phyloP scores from a whole-genome alignment of 2,888 invertebrate species.

The Lasioglossum vierecki region DNA sequence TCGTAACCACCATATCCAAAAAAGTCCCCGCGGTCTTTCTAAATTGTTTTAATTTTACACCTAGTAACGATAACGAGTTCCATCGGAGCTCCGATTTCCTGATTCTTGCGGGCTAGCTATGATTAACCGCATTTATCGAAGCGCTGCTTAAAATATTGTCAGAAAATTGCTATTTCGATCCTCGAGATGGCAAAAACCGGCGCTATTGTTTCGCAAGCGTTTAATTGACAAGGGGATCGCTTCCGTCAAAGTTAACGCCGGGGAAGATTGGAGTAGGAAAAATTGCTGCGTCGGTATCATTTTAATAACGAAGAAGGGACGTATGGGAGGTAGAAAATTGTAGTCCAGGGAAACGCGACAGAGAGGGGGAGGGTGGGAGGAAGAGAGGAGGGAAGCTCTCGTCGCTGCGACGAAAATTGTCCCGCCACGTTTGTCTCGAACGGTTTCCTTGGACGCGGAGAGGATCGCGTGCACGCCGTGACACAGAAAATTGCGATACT shows the following conservation, averaged over 20 bases:
- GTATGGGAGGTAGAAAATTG: not conserved
- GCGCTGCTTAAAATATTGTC: not conserved
- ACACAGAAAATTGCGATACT: conserved; percentile 20
- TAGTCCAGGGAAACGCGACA: not conserved
- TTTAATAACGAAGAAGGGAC: conserved; percentile 3
- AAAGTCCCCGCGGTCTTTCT: not conserved
- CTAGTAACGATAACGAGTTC: not conserved
- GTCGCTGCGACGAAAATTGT: conserved; percentile 1
- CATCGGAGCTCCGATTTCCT: not conserved
- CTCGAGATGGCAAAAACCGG: not conserved
- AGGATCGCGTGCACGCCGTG: conserved; percentile 17
- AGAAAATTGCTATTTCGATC: not conserved
- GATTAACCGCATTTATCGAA: not conserved
- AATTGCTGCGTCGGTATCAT: conserved; percentile 11
- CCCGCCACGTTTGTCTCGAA: not conserved
- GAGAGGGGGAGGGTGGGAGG: too few relatives aligned
- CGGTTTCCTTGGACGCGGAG: conserved; percentile 10
- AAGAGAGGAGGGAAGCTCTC: not conserved
- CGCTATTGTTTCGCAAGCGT: not conserved
- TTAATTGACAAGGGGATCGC: not conserved
- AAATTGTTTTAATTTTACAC: too few relatives aligned
- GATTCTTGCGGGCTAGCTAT: not conserved
- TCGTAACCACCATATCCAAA: not conserved
- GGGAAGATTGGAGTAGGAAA: not conserved
- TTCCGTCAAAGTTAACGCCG: not conserved